A percentile compares a stretch with the other conserved stretches of the same genome.
Evolutionary conservation across 2,888 invertebrate genomes (phyloP).

Genomic region (Idaea straminata): DNA sequence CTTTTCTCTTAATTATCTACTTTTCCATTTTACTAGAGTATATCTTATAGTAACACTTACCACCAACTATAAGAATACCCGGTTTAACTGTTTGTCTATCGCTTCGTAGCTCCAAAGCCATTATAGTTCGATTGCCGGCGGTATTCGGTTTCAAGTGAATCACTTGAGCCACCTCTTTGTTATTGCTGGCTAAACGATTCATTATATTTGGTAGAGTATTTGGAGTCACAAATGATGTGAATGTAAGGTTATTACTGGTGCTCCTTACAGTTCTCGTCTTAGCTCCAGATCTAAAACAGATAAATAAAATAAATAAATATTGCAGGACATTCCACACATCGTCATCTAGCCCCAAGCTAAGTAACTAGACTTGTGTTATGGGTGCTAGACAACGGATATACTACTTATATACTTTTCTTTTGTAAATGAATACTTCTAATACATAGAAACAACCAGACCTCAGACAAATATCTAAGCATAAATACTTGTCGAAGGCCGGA

Average conservation of each 20-base stretch:
- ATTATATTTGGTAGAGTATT: constrained; percentile 33
- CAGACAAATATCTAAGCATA: too few species aligned
- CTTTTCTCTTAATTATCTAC: too few species aligned
- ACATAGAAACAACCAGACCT: too few species aligned
- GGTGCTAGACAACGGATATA: too few species aligned
- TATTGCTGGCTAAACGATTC: constrained; percentile 40
- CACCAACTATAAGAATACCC: constrained; percentile 67
- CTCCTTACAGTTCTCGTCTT: constrained; percentile 55
- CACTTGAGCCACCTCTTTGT: constrained; percentile 51
- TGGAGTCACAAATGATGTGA: constrained; percentile 45
- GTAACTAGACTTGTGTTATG: too few species aligned
- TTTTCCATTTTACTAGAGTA: too few species aligned
- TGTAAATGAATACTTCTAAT: too few species aligned
- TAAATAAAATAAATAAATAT: constrained; percentile 3
- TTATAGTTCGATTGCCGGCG: constrained; percentile 51
- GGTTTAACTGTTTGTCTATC: constrained; percentile 62
- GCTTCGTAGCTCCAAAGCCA: constrained; percentile 64
- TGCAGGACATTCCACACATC: background rate
- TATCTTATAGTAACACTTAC: constrained; percentile 30
- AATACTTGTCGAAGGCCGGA: too few species aligned
- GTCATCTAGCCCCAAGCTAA: too few species aligned
- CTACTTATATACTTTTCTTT: too few species aligned
- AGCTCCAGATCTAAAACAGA: constrained; percentile 57
- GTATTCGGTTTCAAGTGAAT: constrained; percentile 48
- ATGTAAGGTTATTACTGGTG: constrained; percentile 33